A percentile compares a stretch with the other conserved stretches of the same genome.
Conservation (phyloP, 2,888 invertebrate species). For the Cyclophora punctaria region DNA sequence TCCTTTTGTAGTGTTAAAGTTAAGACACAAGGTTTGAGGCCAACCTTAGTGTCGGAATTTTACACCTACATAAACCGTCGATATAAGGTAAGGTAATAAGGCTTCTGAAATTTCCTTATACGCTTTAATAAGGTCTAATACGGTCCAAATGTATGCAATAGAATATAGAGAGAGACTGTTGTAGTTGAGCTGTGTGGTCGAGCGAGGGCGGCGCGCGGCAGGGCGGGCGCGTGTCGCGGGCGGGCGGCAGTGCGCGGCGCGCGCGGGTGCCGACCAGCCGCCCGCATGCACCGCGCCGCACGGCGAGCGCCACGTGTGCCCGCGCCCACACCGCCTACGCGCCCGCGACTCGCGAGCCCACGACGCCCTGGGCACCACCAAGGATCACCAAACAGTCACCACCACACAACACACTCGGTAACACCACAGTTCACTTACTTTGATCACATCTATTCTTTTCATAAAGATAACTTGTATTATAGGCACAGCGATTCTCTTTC, state of each 20-base stretch:
- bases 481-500: too few species aligned
- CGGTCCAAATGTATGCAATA: too few species aligned
- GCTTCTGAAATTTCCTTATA: too few species aligned
- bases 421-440: too few species aligned
- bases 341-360: too few species aligned
- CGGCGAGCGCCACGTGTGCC: constrained; percentile 23
- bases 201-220: constrained; percentile 16
- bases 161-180: neutral
- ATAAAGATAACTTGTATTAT: too few species aligned
- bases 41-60: too few species aligned
- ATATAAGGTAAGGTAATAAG: neutral
- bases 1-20: too few species aligned
- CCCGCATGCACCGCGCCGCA: constrained; percentile 28
- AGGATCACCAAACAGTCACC: constrained; percentile 4
- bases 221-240: constrained; percentile 15
- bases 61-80: neutral
- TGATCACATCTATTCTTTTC: too few species aligned
- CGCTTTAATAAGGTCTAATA: too few species aligned
- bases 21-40: too few species aligned
- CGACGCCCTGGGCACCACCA: neutral
- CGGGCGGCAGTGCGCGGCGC: constrained; percentile 59
- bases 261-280: constrained; percentile 50
- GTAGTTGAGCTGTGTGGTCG: constrained; percentile 1
- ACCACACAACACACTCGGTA: too few species aligned
- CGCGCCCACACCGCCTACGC: constrained; percentile 13